Percentiles rank a stretch among this genome's conserved stretches.
Evolutionary conservation across 1,140 invertebrate species (phyloP).

Genomic region (Phenacoccus solenopsis): DNA sequence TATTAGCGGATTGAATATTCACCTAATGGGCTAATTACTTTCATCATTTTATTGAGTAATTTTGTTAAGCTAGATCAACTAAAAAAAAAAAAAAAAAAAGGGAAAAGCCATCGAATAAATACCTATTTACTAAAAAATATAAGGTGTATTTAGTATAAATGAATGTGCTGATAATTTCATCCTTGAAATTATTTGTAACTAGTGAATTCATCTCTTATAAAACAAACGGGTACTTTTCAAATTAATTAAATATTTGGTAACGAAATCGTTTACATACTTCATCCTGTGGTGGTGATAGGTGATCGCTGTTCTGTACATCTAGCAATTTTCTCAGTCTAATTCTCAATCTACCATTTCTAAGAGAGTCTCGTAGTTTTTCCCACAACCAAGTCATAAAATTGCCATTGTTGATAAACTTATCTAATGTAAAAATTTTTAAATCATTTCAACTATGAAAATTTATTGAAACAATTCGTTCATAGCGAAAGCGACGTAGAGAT

Average conservation of each 20-base stretch:
- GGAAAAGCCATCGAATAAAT: background rate
- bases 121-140: background rate
- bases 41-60: too few relatives aligned
- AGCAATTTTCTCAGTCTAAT: background rate
- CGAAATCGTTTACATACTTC: background rate
- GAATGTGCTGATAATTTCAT: background rate
- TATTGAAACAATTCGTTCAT: too few relatives aligned
- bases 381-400: conserved; percentile 22
- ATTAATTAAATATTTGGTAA: too few relatives aligned
- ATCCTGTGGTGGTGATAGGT: background rate
- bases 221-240: background rate
- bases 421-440: too few relatives aligned
- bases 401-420: background rate
- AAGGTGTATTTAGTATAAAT: conserved; percentile 3
- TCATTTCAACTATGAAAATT: too few relatives aligned
- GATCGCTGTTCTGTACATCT: conserved; percentile 7
- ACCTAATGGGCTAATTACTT: too few relatives aligned
- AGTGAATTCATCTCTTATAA: background rate
- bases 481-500: too few relatives aligned
- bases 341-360: conserved; percentile 11
- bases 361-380: conserved; percentile 21
- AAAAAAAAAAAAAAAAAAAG: too few relatives aligned
- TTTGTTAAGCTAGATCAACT: too few relatives aligned
- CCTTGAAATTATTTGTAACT: background rate
- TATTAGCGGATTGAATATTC: too few relatives aligned